phyloP scores from a whole-genome alignment of 2,113 vertebrate genomes.

The Sceloporus undulatus region DNA sequence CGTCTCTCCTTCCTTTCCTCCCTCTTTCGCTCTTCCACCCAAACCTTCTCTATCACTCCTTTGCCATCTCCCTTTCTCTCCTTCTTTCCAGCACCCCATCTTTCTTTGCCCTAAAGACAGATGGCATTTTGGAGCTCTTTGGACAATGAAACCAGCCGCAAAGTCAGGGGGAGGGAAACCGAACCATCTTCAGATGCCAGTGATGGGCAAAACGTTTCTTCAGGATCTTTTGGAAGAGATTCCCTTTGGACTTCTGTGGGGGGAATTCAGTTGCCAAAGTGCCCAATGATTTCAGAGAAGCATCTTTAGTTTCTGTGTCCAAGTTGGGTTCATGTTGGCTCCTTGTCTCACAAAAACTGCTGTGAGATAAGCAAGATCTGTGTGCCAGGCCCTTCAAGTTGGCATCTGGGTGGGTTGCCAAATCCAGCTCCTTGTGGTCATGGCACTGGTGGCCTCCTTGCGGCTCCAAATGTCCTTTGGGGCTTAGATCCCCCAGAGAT shows the following conservation, averaged over 20 bases:
- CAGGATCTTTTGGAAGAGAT: conserved; percentile 51
- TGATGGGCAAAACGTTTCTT: conserved; percentile 44
- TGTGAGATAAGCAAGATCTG: not conserved
- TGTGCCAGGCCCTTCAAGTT: rapidly evolving
- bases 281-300: not conserved
- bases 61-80: no score
- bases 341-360: not conserved
- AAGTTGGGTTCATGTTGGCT: rapidly evolving
- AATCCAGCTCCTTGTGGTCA: rapidly evolving
- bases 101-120: no score
- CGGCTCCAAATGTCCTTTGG: rapidly evolving
- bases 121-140: not conserved
- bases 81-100: no score
- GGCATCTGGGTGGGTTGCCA: not conserved
- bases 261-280: not conserved
- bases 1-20: no score
- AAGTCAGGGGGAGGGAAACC: conserved; percentile 37
- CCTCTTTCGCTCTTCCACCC: no score
- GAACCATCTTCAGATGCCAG: not conserved
- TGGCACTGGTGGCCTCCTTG: not conserved
- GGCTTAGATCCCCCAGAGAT: not conserved
- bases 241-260: not conserved
- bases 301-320: not conserved
- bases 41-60: no score
- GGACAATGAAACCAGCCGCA: not conserved